Conservation (phyloP, 2,113 vertebrate species). For the Hystrix cristata region DNA sequence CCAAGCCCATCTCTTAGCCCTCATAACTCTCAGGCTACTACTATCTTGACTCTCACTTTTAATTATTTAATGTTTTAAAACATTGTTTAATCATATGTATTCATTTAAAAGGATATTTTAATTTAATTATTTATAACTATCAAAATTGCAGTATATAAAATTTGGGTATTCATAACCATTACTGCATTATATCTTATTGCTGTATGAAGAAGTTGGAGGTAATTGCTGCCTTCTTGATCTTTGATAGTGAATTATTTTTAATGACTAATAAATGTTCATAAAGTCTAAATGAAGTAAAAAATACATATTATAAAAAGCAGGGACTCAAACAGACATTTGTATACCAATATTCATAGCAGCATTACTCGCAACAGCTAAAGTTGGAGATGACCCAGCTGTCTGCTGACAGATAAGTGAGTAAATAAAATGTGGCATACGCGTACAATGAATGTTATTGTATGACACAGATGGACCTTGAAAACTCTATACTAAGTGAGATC, state of each 20-base stretch:
- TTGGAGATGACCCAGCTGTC: neutral
- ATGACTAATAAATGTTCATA: neutral
- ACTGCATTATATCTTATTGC: neutral
- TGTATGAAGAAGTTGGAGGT: neutral
- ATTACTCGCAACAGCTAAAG: neutral
- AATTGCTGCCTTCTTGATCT: neutral
- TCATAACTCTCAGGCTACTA: neutral
- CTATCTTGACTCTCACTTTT: neutral
- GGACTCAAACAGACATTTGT: neutral
- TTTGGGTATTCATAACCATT: neutral
- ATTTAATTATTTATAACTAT: neutral
- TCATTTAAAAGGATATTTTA: neutral
- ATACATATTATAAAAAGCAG: neutral
- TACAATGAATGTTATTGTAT: neutral
- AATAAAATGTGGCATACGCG: neutral
- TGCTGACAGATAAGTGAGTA: neutral
- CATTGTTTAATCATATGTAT: neutral
- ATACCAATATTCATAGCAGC: neutral
- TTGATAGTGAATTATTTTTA: neutral
- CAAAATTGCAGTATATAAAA: neutral
- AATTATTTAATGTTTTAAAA: conserved; percentile 11
- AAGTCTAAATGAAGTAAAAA: neutral
- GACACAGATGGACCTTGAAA: too few species aligned
- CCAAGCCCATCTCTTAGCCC: neutral
- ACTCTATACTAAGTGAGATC: neutral